Base-by-base conservation (phyloP, 2,113 vertebrate species). In the Odobenus rosmarus region DNA sequence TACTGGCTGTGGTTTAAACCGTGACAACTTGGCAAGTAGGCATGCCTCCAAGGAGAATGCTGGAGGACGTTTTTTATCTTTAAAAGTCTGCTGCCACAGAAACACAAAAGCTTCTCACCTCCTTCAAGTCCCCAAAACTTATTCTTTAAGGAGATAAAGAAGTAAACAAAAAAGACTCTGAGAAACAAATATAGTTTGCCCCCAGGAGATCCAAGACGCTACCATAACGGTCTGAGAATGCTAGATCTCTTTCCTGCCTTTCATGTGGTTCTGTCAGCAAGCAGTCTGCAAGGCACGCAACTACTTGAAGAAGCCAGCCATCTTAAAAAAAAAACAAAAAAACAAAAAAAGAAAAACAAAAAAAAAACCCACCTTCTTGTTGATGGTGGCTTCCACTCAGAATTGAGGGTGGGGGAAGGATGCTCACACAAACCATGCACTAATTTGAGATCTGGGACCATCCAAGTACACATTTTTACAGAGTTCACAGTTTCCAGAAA, bases 211-310 rank as follows among this genome's bases (percentile, higher is more conserved):
- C 21, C 4, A 53, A 90, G 39, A 88, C 46, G 77, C 51, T 79
- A 84, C 31, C 6, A 12, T 97, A 96, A 98, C 85, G 88, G 97
- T 93, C 93, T 93, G 83, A 96, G 92, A 49, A 55, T 26, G 46
- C 90, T 86, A 18, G 64, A 80, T 83, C 95, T 91, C 96, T 69
- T 97, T 98, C 97, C 98, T 95, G 97, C 96, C 98, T 98, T 98
- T 97, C 90, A 97, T 98, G 97, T 98, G 97, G 96, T 96, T 96
- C 77, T 64, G 24, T 85, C 87, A 81, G 74, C 59, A 94, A 88
- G 62, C 72, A 77, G 77, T 90, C 23, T 64, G 33, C 15, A 53
- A 62, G 61, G 49, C 57, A 15, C 49, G 53, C 39, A 53, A 49
- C 77, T 69, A 93, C 86, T 62, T 93, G 79, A 88, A 87, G 84